Conservation (phyloP, 2,888 invertebrate genomes). For the Meteorus cinctellus region DNA sequence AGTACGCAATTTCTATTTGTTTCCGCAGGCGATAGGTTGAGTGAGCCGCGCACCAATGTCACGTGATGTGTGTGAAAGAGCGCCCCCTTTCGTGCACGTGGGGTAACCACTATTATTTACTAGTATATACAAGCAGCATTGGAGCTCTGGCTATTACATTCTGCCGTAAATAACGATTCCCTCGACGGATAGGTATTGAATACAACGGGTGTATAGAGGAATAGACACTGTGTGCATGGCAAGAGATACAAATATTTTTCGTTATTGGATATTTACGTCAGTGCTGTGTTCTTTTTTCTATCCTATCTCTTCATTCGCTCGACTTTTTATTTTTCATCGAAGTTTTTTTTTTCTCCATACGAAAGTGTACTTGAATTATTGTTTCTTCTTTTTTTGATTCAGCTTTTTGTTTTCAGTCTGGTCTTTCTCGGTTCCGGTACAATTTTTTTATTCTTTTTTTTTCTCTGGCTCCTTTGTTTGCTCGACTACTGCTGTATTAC, state of each 20-base stretch:
- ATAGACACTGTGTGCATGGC: conserved; percentile 20
- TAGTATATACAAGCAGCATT: background rate
- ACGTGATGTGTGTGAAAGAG: conserved; percentile 27
- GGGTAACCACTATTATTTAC: conserved; percentile 22
- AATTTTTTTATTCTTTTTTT: background rate
- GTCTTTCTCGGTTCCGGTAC: background rate
- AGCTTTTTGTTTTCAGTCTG: background rate
- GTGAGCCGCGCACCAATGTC: conserved; percentile 10
- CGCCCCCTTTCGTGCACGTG: conserved; percentile 23
- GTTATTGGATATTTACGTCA: conserved; percentile 21
- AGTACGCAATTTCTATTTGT: conserved; percentile 41
- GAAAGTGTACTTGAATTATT: background rate
- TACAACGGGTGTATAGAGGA: background rate
- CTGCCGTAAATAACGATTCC: conserved; percentile 42
- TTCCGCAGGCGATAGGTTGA: conserved; percentile 22
- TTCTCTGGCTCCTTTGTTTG: background rate
- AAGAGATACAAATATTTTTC: conserved; percentile 26
- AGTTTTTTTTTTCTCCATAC: background rate
- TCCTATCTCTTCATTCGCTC: background rate
- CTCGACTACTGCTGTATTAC: background rate
- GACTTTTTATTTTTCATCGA: background rate
- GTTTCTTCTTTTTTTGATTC: background rate
- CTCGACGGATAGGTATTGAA: conserved; percentile 8
- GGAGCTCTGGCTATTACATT: conserved; percentile 10
- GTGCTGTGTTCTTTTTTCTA: background rate